Evolutionary conservation across 2,888 invertebrate genomes (phyloP), one percentile per base, ranked within the genome.

Genomic region (Dicyrtoma fusca): DNA sequence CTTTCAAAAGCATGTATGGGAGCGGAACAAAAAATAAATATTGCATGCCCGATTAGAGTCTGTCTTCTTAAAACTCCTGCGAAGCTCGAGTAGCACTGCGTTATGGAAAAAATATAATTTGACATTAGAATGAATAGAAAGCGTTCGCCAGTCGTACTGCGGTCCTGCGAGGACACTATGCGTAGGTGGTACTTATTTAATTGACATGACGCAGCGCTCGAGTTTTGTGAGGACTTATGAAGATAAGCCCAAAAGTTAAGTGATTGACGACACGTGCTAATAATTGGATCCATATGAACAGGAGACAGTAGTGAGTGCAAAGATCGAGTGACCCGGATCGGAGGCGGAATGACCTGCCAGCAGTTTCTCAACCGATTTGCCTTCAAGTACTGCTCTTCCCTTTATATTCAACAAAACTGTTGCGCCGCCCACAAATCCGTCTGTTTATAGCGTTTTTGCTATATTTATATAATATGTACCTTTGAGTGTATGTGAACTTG

Each of bases 281-380:
- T 57, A 21, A 34, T 34, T 34, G 34, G 34, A 34, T 34, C 34
- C 34, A 34, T 34, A 34, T 62, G 10, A n/a, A 42, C 55, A 71
- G 71, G 64, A 63, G 71, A 42, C 71, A 71, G 63, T 78, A 77
- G 66, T 61, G 59, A 66, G 21, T 74, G 72, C 57, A 74, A 76
- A 73, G 79, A 81, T 69, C 74, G 77, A 70, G 75, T 81, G 14
- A 74, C 72, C 72, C 71, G 75, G 13, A 80, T 80, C 57, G 80
- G 80, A 70, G 80, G 84, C 63, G 83, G 84, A 55, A 82, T 85
- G 76, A 83, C 84, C 34, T 85, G 86, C 79, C 81, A 81, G 65
- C 84, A 85, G 76, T 85, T 85, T 80, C 82, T 86, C 69, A 80
- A 82, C 53, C 83, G 83, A 59, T 85, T 84, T 80, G 85, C 85